Base-by-base conservation (phyloP, 2,113 vertebrate species). In the Bubo bubo region DNA sequence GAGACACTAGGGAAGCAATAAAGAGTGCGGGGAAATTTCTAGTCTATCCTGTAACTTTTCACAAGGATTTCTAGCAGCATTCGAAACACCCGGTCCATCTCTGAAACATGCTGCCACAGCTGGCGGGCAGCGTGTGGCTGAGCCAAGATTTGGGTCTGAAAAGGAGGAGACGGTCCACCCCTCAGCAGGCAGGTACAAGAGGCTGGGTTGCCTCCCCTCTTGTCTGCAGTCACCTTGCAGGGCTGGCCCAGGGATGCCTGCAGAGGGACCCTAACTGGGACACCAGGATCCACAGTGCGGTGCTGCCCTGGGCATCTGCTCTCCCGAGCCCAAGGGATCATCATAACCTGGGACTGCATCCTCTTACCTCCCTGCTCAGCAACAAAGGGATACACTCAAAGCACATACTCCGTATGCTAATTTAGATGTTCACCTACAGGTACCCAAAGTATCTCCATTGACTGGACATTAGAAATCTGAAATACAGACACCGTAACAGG, bases 161-260 rank as follows among this genome's bases (percentile, higher is more conserved):
- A 12, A 5, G 4, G 17, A 73, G n/a, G 30, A 58, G 26, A 27
- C 2, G 41, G 35, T 12, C 35, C 67, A 47, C 8, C 35, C 26
- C 39, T 41, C 34, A 26, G 28, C 0, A 0, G 59, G 15, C 32
- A 56, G 45, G 60, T 26, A 12, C 14, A 20, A 62, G 28, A 0
- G 2, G 22, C 10, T 0, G 0, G 12, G 67, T 9, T 58, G 52
- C 39, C 4, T 86, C 23, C 30, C 8, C 32, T 49, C 76, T 47
- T 21, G 8, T 15, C 43, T 35, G 15, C 2, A 4, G 47, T 53
- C 59, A 13, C 14, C 41, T 20, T 45, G n/a, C 60, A 56, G 50
- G 12, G 27, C 6, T 26, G 39, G 9, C 13, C 43, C 35, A 30
- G 47, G 34, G 52, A 60, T 60, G 22, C 26, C 71, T 71, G n/a